Evolutionary conservation across 1,140 invertebrate species (phyloP), one percentile per base, ranked within the genome.

Genomic region (Phymastichus coffea): DNA sequence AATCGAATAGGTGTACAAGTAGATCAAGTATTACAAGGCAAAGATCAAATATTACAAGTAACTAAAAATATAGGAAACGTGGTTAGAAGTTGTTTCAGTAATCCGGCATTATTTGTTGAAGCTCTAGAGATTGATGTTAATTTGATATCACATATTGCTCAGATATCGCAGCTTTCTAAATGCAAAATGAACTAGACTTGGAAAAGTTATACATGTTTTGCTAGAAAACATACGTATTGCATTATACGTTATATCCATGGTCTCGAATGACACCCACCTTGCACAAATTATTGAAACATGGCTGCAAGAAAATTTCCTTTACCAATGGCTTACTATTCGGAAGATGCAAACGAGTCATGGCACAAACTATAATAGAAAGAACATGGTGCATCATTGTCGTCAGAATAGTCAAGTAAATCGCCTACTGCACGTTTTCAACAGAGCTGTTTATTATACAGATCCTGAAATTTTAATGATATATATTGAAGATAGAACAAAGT

Each of bases 11-110:
- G 33, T 23, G 19, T 52, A 37, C 35, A 33, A 37, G 48, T 38
- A 19, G 33, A 52, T 52, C 30, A 52, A 38, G 33, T 52, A 8
- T 14, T 38, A 20, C 48, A 52, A 52, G 48, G 48, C 14, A n/a
- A n/a, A n/a, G n/a, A n/a, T n/a, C n/a, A n/a, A n/a, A n/a, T n/a
- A n/a, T n/a, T n/a, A n/a, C 48, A 17, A 22, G 35, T 30, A 37
- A 52, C 33, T 9, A 37, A 10, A 4, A 52, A 52, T 17, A 52
- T 33, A 4, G 48, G 35, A 10, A 52, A 52, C 33, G 33, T 52
- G 1, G 33, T n/a, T 38, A 8, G 30, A 25, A 37, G 14, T 37
- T 52, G 20, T 52, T 52, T 23, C 8, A 8, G 20, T 20, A 25
- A 52, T 9, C 33, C 49, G n/a, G 22, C 23, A 19, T 22, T 4